Evolutionary conservation across 2,797 vertebrate genomes (phyloP), one percentile per base, ranked within the genome.

Genomic region (Pseudochromis fuscus): DNA sequence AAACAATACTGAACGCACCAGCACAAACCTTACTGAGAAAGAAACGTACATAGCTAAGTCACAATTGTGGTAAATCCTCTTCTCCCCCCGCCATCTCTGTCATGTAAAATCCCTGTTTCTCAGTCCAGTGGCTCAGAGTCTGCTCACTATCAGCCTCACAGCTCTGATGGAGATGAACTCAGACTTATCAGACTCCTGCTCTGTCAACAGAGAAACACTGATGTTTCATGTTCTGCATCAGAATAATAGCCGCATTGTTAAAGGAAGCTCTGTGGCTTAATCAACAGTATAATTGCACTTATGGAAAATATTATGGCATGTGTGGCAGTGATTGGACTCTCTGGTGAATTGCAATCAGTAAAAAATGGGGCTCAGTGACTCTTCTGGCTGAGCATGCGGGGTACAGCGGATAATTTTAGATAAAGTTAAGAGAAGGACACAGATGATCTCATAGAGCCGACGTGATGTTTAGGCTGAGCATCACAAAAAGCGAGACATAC

Each of bases 251-350:
- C 62, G 61, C 19, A 76, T 73, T 78, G 64, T 64, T 69, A 71
- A 79, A 68, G 25, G 52, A 81, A 76, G 74, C 56, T 53, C 60
- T 28, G 45, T 40, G 74, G 76, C 75, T 81, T 84, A 88, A 88
- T 92, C 87, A 91, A 87, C 85, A 80, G 75, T 35, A 64, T 85
- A 87, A 89, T 86, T 89, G 62, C 23, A 19, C 66, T 78, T 72
- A 68, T 19, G 75, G 82, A 89, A 90, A 89, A 84, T 81, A 62
- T 85, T 75, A 79, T 82, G 83, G 88, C 77, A 83, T 76, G 66
- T 48, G 11, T 73, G 77, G 67, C 68, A 62, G 57, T 81, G 72
- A 88, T 79, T 88, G 75, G 72, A 58, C 84, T 72, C 84, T 72
- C 75, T 76, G 61, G 79, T 84, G 87, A 75, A 75, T 84, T 70